Conservation (phyloP, 2,888 invertebrate genomes). For the Cheilosia variabilis region DNA sequence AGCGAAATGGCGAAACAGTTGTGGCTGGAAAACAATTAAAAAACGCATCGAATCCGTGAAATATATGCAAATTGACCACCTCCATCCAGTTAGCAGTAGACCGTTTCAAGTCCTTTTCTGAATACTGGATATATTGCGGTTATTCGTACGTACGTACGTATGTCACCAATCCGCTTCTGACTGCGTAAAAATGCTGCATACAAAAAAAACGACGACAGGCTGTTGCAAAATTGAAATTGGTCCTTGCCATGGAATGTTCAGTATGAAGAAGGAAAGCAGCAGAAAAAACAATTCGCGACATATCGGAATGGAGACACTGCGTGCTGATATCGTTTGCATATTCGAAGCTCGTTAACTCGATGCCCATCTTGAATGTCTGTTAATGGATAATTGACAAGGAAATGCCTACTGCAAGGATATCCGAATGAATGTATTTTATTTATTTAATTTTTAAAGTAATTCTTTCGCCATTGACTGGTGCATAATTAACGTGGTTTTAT, state of each 20-base stretch:
- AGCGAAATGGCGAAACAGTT: neutral
- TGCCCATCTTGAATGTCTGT: neutral
- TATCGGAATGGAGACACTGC: neutral
- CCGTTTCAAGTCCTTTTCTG: neutral
- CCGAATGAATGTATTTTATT: neutral
- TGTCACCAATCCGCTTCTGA: neutral
- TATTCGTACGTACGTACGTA: neutral
- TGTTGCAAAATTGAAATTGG: neutral
- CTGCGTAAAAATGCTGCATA: neutral
- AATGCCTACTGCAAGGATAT: neutral
- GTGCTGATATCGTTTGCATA: neutral
- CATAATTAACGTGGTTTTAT: slow-evolving; percentile 4
- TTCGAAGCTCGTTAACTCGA: slow-evolving; percentile 13
- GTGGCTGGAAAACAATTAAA: slow-evolving; percentile 23
- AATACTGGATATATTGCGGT: neutral
- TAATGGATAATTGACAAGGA: slow-evolving; percentile 26
- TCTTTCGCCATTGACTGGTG: neutral
- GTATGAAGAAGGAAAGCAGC: neutral
- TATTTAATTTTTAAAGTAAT: slow-evolving; percentile 1
- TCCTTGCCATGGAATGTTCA: neutral
- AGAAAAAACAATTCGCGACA: neutral
- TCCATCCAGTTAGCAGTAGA: neutral
- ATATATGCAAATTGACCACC: slow-evolving; percentile 33
- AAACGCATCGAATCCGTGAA: slow-evolving; percentile 13
- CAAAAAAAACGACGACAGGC: slow-evolving; percentile 8